phyloP scores from a whole-genome alignment of 2,113 vertebrate genomes.

The Halcyon senegalensis region DNA sequence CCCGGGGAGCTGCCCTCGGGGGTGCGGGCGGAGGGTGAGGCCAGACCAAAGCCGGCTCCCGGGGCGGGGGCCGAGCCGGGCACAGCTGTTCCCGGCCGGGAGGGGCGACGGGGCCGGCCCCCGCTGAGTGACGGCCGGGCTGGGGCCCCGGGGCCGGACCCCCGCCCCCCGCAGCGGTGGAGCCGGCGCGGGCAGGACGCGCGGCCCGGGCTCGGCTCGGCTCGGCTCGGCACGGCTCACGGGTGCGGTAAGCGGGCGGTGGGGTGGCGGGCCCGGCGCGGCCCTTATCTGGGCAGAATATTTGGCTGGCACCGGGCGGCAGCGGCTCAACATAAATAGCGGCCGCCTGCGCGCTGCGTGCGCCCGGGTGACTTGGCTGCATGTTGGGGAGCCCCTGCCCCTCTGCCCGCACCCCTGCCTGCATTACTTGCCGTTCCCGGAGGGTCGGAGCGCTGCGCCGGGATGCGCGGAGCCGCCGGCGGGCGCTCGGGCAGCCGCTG shows the following conservation, averaged over 20 bases:
- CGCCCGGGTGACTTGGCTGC: background rate
- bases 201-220: background rate
- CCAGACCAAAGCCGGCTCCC: background rate
- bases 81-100: slow-evolving; percentile 6
- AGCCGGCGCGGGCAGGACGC: background rate
- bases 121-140: background rate
- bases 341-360: background rate
- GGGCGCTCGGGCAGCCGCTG: no score
- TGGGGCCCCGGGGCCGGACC: background rate
- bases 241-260: background rate
- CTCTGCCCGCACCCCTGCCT: background rate
- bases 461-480: no score
- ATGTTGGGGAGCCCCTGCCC: background rate
- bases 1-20: background rate
- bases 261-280: slow-evolving; percentile 60
- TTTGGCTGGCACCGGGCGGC: slow-evolving; percentile 82
- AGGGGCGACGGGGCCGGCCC: background rate
- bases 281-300: slow-evolving; percentile 92
- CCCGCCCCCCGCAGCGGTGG: background rate
- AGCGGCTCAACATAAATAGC: slow-evolving; percentile 75
- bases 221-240: background rate
- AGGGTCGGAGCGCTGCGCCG: background rate
- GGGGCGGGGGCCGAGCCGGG: background rate
- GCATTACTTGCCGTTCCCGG: background rate
- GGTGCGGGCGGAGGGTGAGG: background rate